Base-by-base conservation (phyloP, 2,797 vertebrate genomes). In the Periophthalmus magnuspinnatus region DNA sequence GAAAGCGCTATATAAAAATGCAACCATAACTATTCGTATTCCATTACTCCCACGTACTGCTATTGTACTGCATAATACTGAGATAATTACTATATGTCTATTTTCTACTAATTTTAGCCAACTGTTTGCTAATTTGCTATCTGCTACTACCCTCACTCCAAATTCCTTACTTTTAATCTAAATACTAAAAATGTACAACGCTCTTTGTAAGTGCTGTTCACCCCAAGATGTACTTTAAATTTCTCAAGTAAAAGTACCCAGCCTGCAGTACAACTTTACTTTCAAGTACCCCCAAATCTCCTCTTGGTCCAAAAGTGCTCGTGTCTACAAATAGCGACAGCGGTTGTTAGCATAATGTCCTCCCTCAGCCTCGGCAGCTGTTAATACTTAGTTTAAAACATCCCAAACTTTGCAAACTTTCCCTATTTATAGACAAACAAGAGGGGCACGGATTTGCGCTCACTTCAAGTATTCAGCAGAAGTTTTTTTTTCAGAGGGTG, bases 351-450 rank as follows among this genome's bases (percentile, higher is more conserved):
- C 38, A 14, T 34, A 62, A 57, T 56, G 61, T 56, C 58, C 0
- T 32, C 61, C 34, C 65, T 74, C 76, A 56, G 73, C 74, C 71
- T 50, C 19, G 9, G 59, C 73, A 34, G 17, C 5, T 60, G 72
- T 75, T 79, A 69, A 74, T 67, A 72, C 65, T 60, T 60, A 71
- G 69, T 84, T 75, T 79, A 85, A 82, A 87, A 82, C 55, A 81
- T 55, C 67, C 77, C 11, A 47, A 90, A 87, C 76, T 88, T 88
- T 80, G 68, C 70, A 88, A 90, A 88, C 84, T 85, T 83, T 52
- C 41, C 79, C 80, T 91, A 88, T 91, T 92, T 90, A 90, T 90
- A 91, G 81, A 78, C 81, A 89, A 91, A 90, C 84, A 87, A 67
- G 52, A 76, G 45, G 75, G 75, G 76, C 73, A 80, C 77, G 84